Evolutionary conservation across 2,113 vertebrate genomes (phyloP).

Genomic region (Lampris incognitus): DNA sequence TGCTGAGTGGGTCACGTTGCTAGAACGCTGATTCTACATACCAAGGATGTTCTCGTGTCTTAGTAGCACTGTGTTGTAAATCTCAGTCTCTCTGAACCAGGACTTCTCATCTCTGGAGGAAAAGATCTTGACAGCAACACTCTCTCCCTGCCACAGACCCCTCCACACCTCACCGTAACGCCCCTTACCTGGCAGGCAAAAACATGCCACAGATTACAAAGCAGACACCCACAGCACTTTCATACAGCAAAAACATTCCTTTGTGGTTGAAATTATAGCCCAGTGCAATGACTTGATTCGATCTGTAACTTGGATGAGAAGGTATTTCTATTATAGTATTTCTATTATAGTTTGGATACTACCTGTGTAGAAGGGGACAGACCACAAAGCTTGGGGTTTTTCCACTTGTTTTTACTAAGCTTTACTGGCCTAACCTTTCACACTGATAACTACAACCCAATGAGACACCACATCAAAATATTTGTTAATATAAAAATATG

Average conservation of each 20-base stretch:
- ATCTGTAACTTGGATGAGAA: background rate
- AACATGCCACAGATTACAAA: background rate
- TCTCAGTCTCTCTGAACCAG: slow-evolving; percentile 99
- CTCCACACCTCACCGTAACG: slow-evolving; percentile 98
- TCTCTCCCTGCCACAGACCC: slow-evolving; percentile 98
- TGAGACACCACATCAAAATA: slow-evolving; percentile 2
- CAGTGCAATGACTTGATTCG: background rate
- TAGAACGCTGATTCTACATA: slow-evolving; percentile 62
- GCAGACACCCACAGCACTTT: background rate
- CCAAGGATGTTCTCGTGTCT: slow-evolving; percentile 97
- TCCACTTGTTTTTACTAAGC: background rate
- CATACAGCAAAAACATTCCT: background rate
- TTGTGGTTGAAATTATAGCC: background rate
- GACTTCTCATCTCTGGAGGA: slow-evolving; percentile 98
- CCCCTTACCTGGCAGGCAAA: slow-evolving; percentile 87
- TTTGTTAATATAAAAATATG: slow-evolving; percentile 12
- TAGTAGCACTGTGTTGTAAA: slow-evolving; percentile 98
- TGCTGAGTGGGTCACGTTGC: background rate
- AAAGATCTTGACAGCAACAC: slow-evolving; percentile 97
- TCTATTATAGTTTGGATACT: background rate
- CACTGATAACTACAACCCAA: slow-evolving; percentile 6
- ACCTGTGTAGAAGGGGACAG: too few relatives aligned
- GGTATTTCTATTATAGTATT: background rate
- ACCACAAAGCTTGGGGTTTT: background rate
- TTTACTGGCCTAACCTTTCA: slow-evolving; percentile 6